Evolutionary conservation across 2,797 vertebrate genomes (phyloP), one percentile per base, ranked within the genome.

Genomic region (Ctenopoma multispine): DNA sequence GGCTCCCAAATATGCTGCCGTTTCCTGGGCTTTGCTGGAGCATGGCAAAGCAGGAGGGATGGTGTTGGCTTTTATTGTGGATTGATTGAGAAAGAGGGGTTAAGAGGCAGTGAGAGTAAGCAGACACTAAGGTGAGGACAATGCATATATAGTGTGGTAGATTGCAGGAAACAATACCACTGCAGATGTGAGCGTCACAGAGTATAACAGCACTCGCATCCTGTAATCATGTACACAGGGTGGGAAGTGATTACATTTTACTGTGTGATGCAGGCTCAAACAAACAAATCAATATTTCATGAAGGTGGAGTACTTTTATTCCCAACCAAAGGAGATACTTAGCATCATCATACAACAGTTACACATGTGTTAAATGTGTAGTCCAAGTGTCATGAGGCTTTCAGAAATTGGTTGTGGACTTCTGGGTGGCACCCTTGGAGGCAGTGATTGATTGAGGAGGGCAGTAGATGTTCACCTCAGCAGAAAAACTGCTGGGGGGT

Each of bases 1-100:
- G 48, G 79, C 91, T 62, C 43, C 89, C 84, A 69, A 92, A 89
- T 86, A 69, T 86, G 89, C 86, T 76, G 87, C 87, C 87, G 88
- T 80, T 94, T 93, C 91, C 72, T 69, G 82, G 90, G 88, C 87
- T 91, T 91, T 89, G 73, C 15, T 47, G 89, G 92, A 92, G 89
- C 87, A 81, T 58, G 43, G 85, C 81, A 77, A 79, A 77, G 91
- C 78, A 73, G 73, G 58, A 63, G 79, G 72, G 69, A 81, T 74
- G 56, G 84, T 64, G 77, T 63, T 73, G 82, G 74, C 63, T 77
- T 83, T 86, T 81, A 62, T 64, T 49, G 60, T 56, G 77, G 85
- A 85, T 90, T 90, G 84, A 84, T 84, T 78, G 84, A 85, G 78
- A 69, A 79, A 71, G 79, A 78, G 71, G 77, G 84, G 88, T 85